Conservation (phyloP, 2,113 vertebrate genomes). For the Xiphias gladius region DNA sequence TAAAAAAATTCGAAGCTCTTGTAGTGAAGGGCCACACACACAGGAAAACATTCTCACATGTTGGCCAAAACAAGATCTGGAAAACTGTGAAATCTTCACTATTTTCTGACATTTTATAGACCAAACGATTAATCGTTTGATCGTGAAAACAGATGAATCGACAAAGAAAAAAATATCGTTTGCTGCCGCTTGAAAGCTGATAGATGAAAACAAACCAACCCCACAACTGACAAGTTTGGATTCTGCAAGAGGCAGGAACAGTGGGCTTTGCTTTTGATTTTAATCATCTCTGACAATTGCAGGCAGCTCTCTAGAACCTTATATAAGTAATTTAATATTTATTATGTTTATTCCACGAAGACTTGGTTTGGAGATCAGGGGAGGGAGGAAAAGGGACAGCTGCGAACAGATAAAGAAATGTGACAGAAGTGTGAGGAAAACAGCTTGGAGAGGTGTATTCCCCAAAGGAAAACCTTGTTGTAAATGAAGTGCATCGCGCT, state of each 20-base stretch:
- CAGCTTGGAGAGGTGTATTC: constrained; percentile 58
- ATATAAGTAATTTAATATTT: constrained; percentile 73
- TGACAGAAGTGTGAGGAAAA: constrained; percentile 66
- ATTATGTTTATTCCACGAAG: constrained; percentile 51
- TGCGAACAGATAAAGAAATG: constrained; percentile 48
- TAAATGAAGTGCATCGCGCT: constrained; percentile 70
- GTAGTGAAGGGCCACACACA: too few relatives aligned
- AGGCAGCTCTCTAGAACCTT: constrained; percentile 56
- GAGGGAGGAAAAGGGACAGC: constrained; percentile 13
- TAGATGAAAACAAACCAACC: constrained; percentile 12
- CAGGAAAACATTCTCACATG: too few relatives aligned
- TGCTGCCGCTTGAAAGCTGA: neutral
- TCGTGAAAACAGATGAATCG: neutral
- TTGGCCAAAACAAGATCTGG: neutral
- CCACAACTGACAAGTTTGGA: neutral
- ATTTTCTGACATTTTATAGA: neutral
- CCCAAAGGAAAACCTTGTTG: constrained; percentile 57
- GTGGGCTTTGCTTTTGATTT: constrained; percentile 22
- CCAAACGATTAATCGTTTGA: neutral
- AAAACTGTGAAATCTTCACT: neutral
- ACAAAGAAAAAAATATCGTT: neutral
- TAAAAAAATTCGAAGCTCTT: too few relatives aligned
- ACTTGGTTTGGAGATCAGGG: constrained; percentile 26
- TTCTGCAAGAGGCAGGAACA: constrained; percentile 2
- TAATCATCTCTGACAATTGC: constrained; percentile 50